phyloP scores from a whole-genome alignment of 23 tunicate genomes.

The Halocynthia roretzi region DNA sequence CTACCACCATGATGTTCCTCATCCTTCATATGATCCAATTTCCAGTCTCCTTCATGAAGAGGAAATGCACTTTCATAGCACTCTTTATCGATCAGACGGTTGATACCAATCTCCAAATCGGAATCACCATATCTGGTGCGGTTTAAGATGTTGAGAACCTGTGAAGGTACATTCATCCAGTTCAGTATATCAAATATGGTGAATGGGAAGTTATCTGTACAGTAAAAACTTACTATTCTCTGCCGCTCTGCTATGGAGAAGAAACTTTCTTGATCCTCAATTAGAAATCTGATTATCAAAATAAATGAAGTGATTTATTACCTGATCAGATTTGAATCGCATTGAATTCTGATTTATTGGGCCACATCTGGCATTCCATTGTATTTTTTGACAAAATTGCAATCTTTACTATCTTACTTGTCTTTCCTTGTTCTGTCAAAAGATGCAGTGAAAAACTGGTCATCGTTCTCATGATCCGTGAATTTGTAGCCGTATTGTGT shows the following conservation, averaged over 20 bases:
- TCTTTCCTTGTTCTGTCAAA: conserved; percentile 31
- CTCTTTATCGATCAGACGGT: conserved; percentile 18
- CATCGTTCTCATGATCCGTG: conserved; percentile 39
- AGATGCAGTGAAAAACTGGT: conserved; percentile 41
- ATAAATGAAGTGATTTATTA: not conserved
- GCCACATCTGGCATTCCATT: no score
- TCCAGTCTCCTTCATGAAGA: conserved; percentile 53
- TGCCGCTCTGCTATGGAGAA: conserved; percentile 41
- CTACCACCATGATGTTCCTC: not conserved
- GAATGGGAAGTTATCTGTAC: not conserved
- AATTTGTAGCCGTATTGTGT: conserved; percentile 25
- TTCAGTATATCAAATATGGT: not conserved
- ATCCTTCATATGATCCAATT: conserved; percentile 11
- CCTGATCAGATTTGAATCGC: not conserved
- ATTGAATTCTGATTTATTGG: no score
- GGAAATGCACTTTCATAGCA: conserved; percentile 30
- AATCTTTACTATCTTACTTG: conserved; percentile 12
- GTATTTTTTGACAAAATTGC: not conserved
- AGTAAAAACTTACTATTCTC: conserved; percentile 6
- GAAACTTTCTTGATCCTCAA: conserved; percentile 29
- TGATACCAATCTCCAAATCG: conserved; percentile 19
- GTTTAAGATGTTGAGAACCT: conserved; percentile 33
- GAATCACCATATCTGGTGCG: conserved; percentile 18
- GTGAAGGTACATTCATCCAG: not conserved
- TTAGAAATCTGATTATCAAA: not conserved